These are phyloP conservation scores for Ara ararauna DNA, from an alignment of 2,797 vertebrate species.

Conservation along the genomic window DNA sequence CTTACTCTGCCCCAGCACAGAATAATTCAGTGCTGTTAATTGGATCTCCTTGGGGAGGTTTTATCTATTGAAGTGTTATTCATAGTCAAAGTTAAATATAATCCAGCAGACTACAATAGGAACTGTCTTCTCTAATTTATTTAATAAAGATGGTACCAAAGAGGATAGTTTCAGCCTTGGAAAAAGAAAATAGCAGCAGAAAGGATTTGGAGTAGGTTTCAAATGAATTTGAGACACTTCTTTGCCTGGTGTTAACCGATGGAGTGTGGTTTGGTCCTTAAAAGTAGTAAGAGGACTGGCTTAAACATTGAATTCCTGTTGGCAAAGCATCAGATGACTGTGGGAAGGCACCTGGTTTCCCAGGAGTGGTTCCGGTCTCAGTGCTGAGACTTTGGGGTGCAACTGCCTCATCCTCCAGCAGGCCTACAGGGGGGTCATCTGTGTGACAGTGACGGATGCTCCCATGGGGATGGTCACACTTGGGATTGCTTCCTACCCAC, in stretches of 20 bases:
- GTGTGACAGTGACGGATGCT: neutral
- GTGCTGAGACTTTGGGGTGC: neutral
- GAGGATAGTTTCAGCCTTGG: slow-evolving; percentile 1
- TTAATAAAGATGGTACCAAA: slow-evolving; percentile 9
- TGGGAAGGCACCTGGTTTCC: neutral
- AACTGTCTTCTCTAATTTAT: slow-evolving; percentile 30
- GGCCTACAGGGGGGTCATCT: rapidly evolving
- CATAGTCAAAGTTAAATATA: slow-evolving; percentile 61
- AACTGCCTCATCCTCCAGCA: neutral
- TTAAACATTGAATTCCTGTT: neutral
- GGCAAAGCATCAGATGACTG: rapidly evolving
- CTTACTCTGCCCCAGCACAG: neutral
- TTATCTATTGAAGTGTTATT: slow-evolving; percentile 40
- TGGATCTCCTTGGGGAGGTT: slow-evolving; percentile 39
- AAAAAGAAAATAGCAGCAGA: neutral
- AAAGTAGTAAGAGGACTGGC: neutral
- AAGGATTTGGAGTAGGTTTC: neutral
- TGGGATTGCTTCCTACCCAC: neutral
- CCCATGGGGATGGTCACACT: rapidly evolving
- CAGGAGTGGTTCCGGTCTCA: neutral
- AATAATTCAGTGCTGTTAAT: neutral
- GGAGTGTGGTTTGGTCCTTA: neutral
- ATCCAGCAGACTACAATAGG: slow-evolving; percentile 7
- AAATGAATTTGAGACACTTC: neutral
- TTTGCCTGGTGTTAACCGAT: neutral